Percentiles rank a stretch among this genome's conserved stretches.
Evolutionary conservation across 2,888 invertebrate species (phyloP).

Genomic region (Drosophila robusta): DNA sequence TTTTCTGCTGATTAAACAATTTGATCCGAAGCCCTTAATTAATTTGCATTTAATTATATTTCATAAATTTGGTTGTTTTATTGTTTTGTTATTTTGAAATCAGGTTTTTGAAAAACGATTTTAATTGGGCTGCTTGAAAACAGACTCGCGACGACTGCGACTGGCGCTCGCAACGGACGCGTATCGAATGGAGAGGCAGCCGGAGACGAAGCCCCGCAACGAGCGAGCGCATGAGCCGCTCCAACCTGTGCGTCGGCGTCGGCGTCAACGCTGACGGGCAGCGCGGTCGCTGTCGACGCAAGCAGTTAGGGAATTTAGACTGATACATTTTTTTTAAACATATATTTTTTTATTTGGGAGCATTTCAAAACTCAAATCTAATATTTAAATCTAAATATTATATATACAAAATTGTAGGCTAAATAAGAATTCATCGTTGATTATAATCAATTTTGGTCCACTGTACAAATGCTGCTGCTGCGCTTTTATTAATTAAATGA

Average conservation of each 20-base stretch:
- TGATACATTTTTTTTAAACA: neutral
- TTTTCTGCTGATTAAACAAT: conserved; percentile 20
- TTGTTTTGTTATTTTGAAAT: conserved; percentile 37
- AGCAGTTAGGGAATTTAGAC: conserved; percentile 31
- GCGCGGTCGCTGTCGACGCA: conserved; percentile 17
- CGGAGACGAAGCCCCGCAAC: conserved; percentile 56
- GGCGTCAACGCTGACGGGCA: conserved; percentile 11
- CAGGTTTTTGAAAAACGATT: conserved; percentile 36
- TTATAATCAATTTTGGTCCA: neutral
- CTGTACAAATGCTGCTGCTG: neutral
- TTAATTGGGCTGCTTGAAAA: conserved; percentile 14
- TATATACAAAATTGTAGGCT: no score
- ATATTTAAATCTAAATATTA: no score
- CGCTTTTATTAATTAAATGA: no score
- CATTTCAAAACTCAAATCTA: no score
- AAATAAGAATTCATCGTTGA: no score
- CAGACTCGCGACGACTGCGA: conserved; percentile 61
- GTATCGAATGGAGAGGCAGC: conserved; percentile 67
- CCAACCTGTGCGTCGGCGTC: conserved; percentile 62
- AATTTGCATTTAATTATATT: conserved; percentile 36
- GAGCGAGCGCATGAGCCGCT: conserved; percentile 52
- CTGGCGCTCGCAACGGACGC: conserved; percentile 73
- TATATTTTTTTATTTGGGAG: no score
- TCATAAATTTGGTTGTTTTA: conserved; percentile 18
- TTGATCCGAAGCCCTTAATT: conserved; percentile 37